Evolutionary conservation across 37 sponge, comb jelly and placozoan genomes (phyloP).

Genomic region (Eunapius fragilis): DNA sequence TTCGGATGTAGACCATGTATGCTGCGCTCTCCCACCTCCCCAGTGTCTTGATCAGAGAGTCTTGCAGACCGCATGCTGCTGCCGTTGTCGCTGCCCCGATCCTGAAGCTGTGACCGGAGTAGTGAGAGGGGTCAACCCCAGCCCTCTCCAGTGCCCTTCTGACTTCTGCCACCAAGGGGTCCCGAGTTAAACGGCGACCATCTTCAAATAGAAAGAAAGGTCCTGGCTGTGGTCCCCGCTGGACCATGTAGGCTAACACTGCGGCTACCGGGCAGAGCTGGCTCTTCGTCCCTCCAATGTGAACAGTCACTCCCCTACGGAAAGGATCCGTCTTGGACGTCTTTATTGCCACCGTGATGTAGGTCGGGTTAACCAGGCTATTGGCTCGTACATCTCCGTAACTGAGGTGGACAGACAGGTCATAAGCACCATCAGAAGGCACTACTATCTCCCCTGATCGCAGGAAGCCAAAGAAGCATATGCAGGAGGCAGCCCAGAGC

Average conservation of each 20-base stretch:
- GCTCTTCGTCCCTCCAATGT: conserved; percentile 8
- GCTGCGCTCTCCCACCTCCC: conserved; percentile 22
- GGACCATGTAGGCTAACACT: conserved; percentile 5
- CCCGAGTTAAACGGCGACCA: conserved; percentile 3
- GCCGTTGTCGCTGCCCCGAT: conserved; percentile 37
- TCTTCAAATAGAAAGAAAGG: conserved; percentile 7
- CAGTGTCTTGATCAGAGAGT: conserved; percentile 27
- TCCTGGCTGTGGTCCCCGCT: background rate
- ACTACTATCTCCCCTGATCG: conserved; percentile 15
- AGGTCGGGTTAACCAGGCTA: background rate
- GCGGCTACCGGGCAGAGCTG: conserved; percentile 16
- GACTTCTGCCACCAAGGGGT: background rate
- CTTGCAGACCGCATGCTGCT: conserved; percentile 4
- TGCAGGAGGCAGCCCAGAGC: conserved; percentile 42
- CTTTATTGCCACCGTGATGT: background rate
- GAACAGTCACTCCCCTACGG: no score
- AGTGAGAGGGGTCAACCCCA: conserved; percentile 13
- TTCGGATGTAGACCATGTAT: conserved; percentile 20
- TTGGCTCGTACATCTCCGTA: background rate
- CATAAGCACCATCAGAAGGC: background rate
- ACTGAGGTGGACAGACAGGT: conserved; percentile 1
- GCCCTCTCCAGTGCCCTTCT: conserved; percentile 2
- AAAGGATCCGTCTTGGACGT: background rate
- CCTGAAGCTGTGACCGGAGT: conserved; percentile 31
- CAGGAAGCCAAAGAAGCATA: conserved; percentile 30